Conservation (phyloP, 1,140 invertebrate genomes). For the Drosophila sturtevanti region DNA sequence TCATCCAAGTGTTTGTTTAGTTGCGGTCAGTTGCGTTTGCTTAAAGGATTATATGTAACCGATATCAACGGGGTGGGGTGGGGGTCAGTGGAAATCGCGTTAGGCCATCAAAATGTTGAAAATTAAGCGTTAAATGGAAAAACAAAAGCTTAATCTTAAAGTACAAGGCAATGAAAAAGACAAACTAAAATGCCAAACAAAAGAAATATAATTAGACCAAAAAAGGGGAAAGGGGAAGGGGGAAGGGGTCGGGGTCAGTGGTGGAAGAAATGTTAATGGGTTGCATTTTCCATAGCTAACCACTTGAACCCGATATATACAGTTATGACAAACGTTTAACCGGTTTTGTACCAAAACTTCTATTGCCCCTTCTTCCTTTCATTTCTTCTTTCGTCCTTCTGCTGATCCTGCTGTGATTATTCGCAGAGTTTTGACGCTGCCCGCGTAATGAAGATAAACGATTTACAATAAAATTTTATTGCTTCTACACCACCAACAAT, state of each 20-base stretch:
- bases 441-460: slow-evolving; percentile 79
- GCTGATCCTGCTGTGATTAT: slow-evolving; percentile 48
- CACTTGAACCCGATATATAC: slow-evolving; percentile 59
- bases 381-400: neutral
- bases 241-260: too few relatives aligned
- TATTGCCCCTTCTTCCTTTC: too few relatives aligned
- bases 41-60: slow-evolving; percentile 59
- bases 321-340: slow-evolving; percentile 50
- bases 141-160: slow-evolving; percentile 78
- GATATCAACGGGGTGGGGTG: slow-evolving; percentile 46
- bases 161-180: slow-evolving; percentile 75
- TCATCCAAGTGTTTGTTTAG: slow-evolving; percentile 70
- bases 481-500: slow-evolving; percentile 51
- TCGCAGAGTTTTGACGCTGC: slow-evolving; percentile 61
- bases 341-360: too few relatives aligned
- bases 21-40: slow-evolving; percentile 70
- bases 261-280: neutral
- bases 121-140: slow-evolving; percentile 81
- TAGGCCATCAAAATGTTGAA: slow-evolving; percentile 74
- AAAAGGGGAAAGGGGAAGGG: too few relatives aligned
- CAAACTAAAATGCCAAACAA: slow-evolving; percentile 71
- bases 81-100: slow-evolving; percentile 68
- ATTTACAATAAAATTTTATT: slow-evolving; percentile 76
- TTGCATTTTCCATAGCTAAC: slow-evolving; percentile 43
- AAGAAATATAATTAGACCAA: slow-evolving; percentile 69